Percentiles rank a stretch among this genome's conserved stretches.
phyloP scores from a whole-genome alignment of 2,888 invertebrate species.

The Erebia epiphron region DNA sequence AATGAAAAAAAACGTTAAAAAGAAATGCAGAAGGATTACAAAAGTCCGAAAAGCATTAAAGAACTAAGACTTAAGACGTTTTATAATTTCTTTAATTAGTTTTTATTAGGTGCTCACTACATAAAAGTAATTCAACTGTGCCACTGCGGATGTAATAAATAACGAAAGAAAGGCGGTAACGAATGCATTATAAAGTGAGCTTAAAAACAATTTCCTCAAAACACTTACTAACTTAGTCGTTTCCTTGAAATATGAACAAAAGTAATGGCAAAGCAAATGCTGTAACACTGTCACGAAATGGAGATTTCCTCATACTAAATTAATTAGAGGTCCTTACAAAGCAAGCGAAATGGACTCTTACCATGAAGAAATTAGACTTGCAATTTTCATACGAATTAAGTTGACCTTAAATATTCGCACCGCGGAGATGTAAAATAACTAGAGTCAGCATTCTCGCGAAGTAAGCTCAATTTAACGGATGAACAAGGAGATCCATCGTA shows the following conservation, averaged over 20 bases:
- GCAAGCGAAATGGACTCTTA: constrained; percentile 68
- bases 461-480: too few species aligned
- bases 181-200: constrained; percentile 46
- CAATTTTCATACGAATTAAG: constrained; percentile 68
- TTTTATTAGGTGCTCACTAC: constrained; percentile 9
- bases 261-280: constrained; percentile 63
- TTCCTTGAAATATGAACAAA: constrained; percentile 58
- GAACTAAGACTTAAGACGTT: neutral
- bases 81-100: neutral
- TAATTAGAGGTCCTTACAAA: constrained; percentile 59
- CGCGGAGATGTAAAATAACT: too few species aligned
- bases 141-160: constrained; percentile 42
- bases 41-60: neutral
- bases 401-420: constrained; percentile 72
- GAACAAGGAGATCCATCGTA: too few species aligned
- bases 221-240: constrained; percentile 46
- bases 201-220: constrained; percentile 51
- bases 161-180: constrained; percentile 38
- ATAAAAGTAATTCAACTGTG: constrained; percentile 18
- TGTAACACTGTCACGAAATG: constrained; percentile 69
- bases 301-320: constrained; percentile 76
- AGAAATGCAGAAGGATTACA: neutral
- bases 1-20: too few species aligned
- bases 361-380: constrained; percentile 65
- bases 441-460: too few species aligned